Evolutionary conservation across 2,888 invertebrate species (phyloP).

Genomic region (Fragum fragum): DNA sequence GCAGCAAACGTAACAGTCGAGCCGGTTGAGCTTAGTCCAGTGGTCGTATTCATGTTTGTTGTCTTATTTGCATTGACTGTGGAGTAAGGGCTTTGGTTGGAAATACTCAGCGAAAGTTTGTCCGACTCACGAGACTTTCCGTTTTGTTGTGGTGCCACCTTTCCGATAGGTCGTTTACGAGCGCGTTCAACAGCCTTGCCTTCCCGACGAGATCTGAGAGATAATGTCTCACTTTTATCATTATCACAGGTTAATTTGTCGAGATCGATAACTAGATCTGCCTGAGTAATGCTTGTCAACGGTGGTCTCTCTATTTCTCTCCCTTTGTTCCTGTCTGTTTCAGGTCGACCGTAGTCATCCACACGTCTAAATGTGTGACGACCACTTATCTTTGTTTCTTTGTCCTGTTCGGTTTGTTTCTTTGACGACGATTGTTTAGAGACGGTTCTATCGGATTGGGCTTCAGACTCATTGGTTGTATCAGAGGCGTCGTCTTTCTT

Average conservation of each 20-base stretch:
- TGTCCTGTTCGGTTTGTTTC: background rate
- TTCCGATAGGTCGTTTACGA: slow-evolving; percentile 39
- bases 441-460: slow-evolving; percentile 17
- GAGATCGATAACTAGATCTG: slow-evolving; percentile 49
- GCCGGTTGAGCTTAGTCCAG: slow-evolving; percentile 48
- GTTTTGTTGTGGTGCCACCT: slow-evolving; percentile 37
- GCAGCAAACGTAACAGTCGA: slow-evolving; percentile 32
- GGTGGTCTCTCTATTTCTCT: slow-evolving; percentile 54
- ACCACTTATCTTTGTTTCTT: slow-evolving; percentile 39
- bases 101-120: background rate
- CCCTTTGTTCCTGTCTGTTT: slow-evolving; percentile 33
- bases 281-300: slow-evolving; percentile 32
- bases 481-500: slow-evolving; percentile 57
- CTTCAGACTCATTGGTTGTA: slow-evolving; percentile 42
- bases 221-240: slow-evolving; percentile 33
- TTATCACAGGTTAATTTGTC: slow-evolving; percentile 24
- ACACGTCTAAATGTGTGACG: slow-evolving; percentile 56
- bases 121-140: background rate
- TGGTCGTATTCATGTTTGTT: slow-evolving; percentile 30
- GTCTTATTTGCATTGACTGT: slow-evolving; percentile 24
- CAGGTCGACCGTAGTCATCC: slow-evolving; percentile 42
- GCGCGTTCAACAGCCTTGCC: slow-evolving; percentile 59
- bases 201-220: slow-evolving; percentile 28
- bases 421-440: slow-evolving; percentile 13
- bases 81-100: background rate